Evolutionary conservation across 1,140 invertebrate genomes (phyloP).

Genomic region (Rhizoglyphus robini): DNA sequence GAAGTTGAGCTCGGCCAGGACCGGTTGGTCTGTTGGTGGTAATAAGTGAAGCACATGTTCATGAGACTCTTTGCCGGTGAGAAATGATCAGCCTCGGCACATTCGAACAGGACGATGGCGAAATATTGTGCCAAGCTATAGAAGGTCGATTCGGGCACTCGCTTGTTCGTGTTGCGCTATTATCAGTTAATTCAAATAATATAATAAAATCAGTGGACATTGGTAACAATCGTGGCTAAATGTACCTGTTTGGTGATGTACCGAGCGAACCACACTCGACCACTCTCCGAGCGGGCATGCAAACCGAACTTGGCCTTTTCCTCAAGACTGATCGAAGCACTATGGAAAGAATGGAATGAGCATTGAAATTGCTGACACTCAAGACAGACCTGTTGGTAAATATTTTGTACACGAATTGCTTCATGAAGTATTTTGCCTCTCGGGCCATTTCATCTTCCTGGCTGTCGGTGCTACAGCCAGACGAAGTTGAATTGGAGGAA

Average conservation of each 20-base stretch:
- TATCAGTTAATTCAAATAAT: conserved; percentile 11
- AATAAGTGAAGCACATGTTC: conserved; percentile 72
- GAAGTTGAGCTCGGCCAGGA: background rate
- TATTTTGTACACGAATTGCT: conserved; percentile 50
- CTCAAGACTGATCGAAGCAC: conserved; percentile 42
- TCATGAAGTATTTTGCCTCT: conserved; percentile 51
- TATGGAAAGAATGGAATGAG: no score
- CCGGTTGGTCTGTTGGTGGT: conserved; percentile 41
- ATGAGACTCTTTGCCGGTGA: conserved; percentile 59
- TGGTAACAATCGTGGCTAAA: no score
- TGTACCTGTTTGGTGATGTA: conserved; percentile 53
- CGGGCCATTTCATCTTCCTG: conserved; percentile 48
- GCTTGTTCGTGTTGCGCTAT: conserved; percentile 46
- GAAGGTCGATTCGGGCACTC: conserved; percentile 55
- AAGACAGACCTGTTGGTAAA: conserved; percentile 40
- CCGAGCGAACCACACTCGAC: conserved; percentile 48
- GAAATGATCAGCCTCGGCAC: conserved; percentile 58
- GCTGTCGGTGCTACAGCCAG: conserved; percentile 53
- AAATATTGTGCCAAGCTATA: conserved; percentile 61
- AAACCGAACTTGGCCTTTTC: conserved; percentile 53
- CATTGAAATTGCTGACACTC: background rate
- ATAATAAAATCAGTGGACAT: no score
- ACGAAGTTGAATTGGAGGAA: conserved; percentile 56
- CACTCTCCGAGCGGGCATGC: conserved; percentile 38
- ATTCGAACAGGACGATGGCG: conserved; percentile 59